Percentiles rank a stretch among this genome's conserved stretches.
Evolutionary conservation across 2,888 invertebrate genomes (phyloP).

Genomic region (Napeogenes inachia): DNA sequence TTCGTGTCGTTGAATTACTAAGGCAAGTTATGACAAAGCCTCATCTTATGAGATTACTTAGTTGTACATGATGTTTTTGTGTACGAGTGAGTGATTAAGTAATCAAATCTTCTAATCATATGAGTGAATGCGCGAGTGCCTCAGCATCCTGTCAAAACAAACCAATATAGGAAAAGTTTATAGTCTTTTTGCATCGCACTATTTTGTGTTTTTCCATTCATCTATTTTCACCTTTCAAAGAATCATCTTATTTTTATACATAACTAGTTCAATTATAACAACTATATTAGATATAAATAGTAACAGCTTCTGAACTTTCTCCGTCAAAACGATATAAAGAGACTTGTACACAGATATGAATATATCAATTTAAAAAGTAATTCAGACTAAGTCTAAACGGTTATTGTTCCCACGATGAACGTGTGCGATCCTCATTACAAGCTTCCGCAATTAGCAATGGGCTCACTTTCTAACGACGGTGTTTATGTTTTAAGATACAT

Average conservation of each 20-base stretch:
- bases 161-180: too few species aligned
- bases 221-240: too few species aligned
- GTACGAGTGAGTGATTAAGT: constrained; percentile 11
- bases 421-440: constrained; percentile 66
- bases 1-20: constrained; percentile 24
- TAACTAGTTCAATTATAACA: not conserved
- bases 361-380: constrained; percentile 8
- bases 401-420: constrained; percentile 50
- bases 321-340: not conserved
- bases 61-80: constrained; percentile 14
- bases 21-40: constrained; percentile 28
- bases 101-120: not conserved
- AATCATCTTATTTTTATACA: too few species aligned
- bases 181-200: too few species aligned
- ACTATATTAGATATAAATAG: not conserved
- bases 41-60: constrained; percentile 18
- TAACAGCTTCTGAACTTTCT: not conserved
- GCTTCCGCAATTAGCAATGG: constrained; percentile 66
- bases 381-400: constrained; percentile 23
- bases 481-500: constrained; percentile 11
- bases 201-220: too few species aligned
- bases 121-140: not conserved
- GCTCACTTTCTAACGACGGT: constrained; percentile 46
- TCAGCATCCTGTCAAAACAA: too few species aligned
- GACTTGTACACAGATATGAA: constrained; percentile 5